Evolutionary conservation across 2,113 vertebrate genomes (phyloP).

Genomic region (Austrofundulus limnaeus): DNA sequence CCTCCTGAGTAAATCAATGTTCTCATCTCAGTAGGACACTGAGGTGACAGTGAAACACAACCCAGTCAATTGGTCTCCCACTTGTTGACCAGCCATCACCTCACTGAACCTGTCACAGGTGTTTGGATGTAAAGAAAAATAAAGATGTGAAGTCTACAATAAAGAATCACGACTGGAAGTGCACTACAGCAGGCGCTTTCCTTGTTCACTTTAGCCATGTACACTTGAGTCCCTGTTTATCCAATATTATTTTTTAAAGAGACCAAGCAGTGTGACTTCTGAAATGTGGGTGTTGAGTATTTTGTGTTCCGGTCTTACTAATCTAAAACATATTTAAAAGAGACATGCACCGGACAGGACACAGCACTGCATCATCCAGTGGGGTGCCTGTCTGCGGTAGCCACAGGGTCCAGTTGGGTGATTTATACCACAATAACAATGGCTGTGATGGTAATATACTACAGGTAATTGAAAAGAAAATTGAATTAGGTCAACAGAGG

Average conservation of each 20-base stretch:
- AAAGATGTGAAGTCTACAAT: slow-evolving; percentile 35
- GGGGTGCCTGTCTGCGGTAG: slow-evolving; percentile 50
- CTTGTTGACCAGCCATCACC: slow-evolving; percentile 40
- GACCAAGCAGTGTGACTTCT: slow-evolving; percentile 41
- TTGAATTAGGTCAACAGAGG: slow-evolving; percentile 78
- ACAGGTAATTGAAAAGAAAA: slow-evolving; percentile 80
- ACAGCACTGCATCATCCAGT: slow-evolving; percentile 62
- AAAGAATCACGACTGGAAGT: slow-evolving; percentile 17
- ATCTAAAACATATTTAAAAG: slow-evolving; percentile 74
- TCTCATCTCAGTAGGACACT: slow-evolving; percentile 59
- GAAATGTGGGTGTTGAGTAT: slow-evolving; percentile 63
- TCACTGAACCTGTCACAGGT: slow-evolving; percentile 53
- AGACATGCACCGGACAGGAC: slow-evolving; percentile 58
- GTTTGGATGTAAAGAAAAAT: slow-evolving; percentile 24
- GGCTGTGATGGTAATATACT: slow-evolving; percentile 71
- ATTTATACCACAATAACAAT: slow-evolving; percentile 53
- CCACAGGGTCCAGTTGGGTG: slow-evolving; percentile 42
- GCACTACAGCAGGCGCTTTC: slow-evolving; percentile 16
- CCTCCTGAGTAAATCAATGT: slow-evolving; percentile 56
- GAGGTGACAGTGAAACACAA: slow-evolving; percentile 47
- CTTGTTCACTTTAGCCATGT: slow-evolving; percentile 39
- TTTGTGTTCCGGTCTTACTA: slow-evolving; percentile 66
- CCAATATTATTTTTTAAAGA: slow-evolving; percentile 36
- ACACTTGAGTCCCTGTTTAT: slow-evolving; percentile 64
- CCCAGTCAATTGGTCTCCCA: slow-evolving; percentile 38